Evolutionary conservation across 1,140 invertebrate genomes (phyloP).

Genomic region (Pseudomyrmex dendroicus): DNA sequence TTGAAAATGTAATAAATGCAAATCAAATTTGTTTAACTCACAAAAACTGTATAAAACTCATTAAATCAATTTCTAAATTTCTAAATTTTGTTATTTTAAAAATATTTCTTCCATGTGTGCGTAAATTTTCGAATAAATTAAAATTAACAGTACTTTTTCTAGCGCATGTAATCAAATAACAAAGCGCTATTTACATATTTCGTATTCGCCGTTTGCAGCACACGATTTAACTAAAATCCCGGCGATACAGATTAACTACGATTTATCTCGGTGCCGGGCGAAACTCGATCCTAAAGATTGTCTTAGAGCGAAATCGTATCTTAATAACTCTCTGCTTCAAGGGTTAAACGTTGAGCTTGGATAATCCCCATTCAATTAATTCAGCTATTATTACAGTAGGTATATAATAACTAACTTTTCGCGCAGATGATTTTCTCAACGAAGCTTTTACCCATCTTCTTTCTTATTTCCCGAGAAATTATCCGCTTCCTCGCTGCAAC

Average conservation of each 20-base stretch:
- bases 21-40: background rate
- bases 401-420: constrained; percentile 48
- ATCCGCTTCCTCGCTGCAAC: constrained; percentile 8
- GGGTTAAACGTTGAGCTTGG: constrained; percentile 51
- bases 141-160: no score
- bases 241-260: constrained; percentile 38
- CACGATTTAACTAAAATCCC: constrained; percentile 5
- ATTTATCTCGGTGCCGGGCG: constrained; percentile 27
- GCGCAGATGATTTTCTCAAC: constrained; percentile 35
- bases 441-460: constrained; percentile 27
- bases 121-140: no score
- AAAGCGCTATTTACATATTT: background rate
- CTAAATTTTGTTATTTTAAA: no score
- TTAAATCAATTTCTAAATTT: no score
- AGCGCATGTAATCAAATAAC: background rate
- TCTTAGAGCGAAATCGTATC: constrained; percentile 51
- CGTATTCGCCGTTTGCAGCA: background rate
- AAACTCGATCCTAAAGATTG: constrained; percentile 57
- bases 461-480: background rate
- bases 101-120: no score
- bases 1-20: background rate
- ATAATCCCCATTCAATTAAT: constrained; percentile 61
- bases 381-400: constrained; percentile 50
- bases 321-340: constrained; percentile 55
- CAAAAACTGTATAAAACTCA: no score